Conservation (phyloP, 2,888 invertebrate genomes). For the Tiliacea aurago region DNA sequence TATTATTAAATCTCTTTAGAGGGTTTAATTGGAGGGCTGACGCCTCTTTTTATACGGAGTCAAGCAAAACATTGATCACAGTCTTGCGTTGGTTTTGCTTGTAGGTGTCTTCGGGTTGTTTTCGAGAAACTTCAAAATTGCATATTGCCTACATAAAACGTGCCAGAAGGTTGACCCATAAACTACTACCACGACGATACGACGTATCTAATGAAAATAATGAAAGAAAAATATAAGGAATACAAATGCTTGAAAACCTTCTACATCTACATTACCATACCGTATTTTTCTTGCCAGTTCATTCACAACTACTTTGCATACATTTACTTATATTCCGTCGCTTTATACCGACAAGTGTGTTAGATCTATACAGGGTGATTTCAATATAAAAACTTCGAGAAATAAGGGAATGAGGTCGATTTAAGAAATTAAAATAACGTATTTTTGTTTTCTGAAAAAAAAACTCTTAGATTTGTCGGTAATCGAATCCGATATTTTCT, state of each 20-base stretch:
- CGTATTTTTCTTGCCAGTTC: conserved; percentile 42
- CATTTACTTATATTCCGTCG: conserved; percentile 29
- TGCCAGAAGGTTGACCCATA: not conserved
- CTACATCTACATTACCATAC: conserved; percentile 28
- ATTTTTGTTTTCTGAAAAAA: not conserved
- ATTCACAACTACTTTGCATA: conserved; percentile 46
- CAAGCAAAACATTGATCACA: not conserved
- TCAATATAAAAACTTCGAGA: not conserved
- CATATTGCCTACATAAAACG: no score
- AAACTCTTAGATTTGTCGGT: not conserved
- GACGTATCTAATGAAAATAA: conserved; percentile 12
- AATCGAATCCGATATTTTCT: not conserved
- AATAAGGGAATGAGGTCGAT: not conserved
- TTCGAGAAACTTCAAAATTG: not conserved
- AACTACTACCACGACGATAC: not conserved
- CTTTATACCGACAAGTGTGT: conserved; percentile 1
- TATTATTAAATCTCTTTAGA: not conserved
- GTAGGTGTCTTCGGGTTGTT: no score
- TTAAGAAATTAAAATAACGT: not conserved
- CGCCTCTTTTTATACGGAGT: no score
- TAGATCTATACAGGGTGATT: not conserved
- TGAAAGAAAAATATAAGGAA: conserved; percentile 4
- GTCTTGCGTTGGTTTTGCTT: not conserved
- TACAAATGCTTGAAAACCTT: conserved; percentile 34
- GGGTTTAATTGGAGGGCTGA: not conserved